phyloP scores from a whole-genome alignment of 2,888 invertebrate species.

The Ochropleura leucogaster region DNA sequence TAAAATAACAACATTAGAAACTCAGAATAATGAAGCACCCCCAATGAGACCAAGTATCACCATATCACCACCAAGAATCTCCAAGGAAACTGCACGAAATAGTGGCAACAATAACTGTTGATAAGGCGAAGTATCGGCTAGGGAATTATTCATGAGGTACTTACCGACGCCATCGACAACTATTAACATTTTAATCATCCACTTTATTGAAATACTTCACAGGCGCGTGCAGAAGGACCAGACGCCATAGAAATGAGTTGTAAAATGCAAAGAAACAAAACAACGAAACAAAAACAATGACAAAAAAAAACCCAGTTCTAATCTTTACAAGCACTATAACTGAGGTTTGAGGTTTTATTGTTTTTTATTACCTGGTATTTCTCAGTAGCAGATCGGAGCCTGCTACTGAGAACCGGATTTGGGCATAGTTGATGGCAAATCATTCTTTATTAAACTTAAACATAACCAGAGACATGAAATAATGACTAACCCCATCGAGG shows the following conservation, averaged over 20 bases:
- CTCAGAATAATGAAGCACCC: not conserved
- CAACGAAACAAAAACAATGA: too few species aligned
- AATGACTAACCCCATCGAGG: not conserved
- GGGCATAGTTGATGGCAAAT: not conserved
- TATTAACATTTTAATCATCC: slow-evolving; percentile 74
- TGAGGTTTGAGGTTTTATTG: not conserved
- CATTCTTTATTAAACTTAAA: not conserved
- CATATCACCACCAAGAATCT: too few species aligned
- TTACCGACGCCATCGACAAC: slow-evolving; percentile 59
- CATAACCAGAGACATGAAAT: not conserved
- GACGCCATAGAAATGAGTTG: not conserved
- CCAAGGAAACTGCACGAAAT: slow-evolving; percentile 32
- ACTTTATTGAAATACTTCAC: slow-evolving; percentile 48
- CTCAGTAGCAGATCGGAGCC: not conserved
- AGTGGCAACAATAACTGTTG: slow-evolving; percentile 52
- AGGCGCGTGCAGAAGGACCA: slow-evolving; percentile 31
- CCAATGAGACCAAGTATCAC: not conserved
- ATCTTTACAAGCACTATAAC: not conserved
- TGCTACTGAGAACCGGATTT: not conserved
- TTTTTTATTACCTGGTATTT: not conserved
- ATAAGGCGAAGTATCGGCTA: slow-evolving; percentile 45
- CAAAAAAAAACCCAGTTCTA: not conserved
- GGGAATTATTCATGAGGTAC: slow-evolving; percentile 66
- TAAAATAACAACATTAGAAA: not conserved
- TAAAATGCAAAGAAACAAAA: not conserved